A percentile compares a stretch with the other conserved stretches of the same genome.
Evolutionary conservation across 2,797 vertebrate species (phyloP).

Genomic region (Coregonus ussuriensis): DNA sequence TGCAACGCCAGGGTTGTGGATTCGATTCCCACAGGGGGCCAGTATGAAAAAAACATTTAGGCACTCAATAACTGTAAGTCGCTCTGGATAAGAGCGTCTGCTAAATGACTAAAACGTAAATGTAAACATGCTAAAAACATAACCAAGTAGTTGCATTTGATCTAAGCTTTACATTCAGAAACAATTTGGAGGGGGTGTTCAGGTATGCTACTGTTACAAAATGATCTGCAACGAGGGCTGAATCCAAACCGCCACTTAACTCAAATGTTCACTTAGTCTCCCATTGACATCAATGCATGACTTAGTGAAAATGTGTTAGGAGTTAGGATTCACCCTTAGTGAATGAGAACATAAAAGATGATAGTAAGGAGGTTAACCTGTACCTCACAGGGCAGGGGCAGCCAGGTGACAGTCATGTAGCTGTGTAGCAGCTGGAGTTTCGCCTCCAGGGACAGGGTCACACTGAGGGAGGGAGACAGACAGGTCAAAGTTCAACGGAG

Average conservation of each 20-base stretch:
- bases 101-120: too few species aligned
- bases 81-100: too few species aligned
- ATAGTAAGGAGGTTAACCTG: slow-evolving; percentile 67
- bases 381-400: slow-evolving; percentile 88
- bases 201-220: not conserved
- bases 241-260: not conserved
- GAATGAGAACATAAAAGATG: not conserved
- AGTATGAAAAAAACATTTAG: too few species aligned
- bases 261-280: not conserved
- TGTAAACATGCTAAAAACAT: not conserved
- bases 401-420: slow-evolving; percentile 91
- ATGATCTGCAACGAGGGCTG: not conserved
- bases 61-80: too few species aligned
- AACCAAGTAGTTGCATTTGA: too few species aligned
- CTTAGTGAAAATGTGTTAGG: not conserved
- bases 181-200: not conserved
- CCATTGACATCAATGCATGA: not conserved
- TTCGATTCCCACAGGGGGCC: too few species aligned
- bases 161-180: not conserved
- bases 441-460: slow-evolving; percentile 91
- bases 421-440: slow-evolving; percentile 92
- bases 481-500: not conserved
- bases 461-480: slow-evolving; percentile 66
- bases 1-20: too few species aligned
- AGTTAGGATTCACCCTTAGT: not conserved